Conservation (phyloP, 2,113 vertebrate species). For the Heterocephalus glaber region DNA sequence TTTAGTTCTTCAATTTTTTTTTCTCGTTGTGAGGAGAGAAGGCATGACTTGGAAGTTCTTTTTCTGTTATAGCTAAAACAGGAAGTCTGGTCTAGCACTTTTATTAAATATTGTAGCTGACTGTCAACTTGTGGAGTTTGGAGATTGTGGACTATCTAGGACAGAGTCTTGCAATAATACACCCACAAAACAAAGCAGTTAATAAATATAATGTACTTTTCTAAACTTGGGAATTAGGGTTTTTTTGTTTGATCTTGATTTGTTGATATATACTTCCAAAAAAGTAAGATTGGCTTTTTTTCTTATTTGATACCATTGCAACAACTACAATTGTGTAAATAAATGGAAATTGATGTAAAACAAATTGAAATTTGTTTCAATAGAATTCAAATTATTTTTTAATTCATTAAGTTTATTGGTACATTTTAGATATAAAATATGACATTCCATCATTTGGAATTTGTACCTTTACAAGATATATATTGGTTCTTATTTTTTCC, state of each 20-base stretch:
- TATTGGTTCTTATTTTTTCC: too few species aligned
- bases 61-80: not conserved
- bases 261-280: not conserved
- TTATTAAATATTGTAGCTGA: not conserved
- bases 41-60: not conserved
- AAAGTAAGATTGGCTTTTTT: not conserved
- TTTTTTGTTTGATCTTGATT: not conserved
- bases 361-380: not conserved
- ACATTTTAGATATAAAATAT: too few species aligned
- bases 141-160: not conserved
- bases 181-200: not conserved
- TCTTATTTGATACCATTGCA: not conserved
- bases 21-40: not conserved
- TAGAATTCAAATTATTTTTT: not conserved
- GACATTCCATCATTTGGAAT: too few species aligned
- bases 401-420: too few species aligned
- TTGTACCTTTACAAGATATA: too few species aligned
- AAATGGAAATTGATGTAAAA: not conserved
- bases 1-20: not conserved
- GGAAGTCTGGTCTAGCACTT: not conserved
- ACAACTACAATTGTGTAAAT: not conserved
- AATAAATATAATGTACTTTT: not conserved
- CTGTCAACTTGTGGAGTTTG: not conserved
- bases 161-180: not conserved
- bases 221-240: not conserved